Evolutionary conservation across 2,113 vertebrate species (phyloP), one percentile per base, ranked within the genome.

Genomic region (Laterallus jamaicensis): DNA sequence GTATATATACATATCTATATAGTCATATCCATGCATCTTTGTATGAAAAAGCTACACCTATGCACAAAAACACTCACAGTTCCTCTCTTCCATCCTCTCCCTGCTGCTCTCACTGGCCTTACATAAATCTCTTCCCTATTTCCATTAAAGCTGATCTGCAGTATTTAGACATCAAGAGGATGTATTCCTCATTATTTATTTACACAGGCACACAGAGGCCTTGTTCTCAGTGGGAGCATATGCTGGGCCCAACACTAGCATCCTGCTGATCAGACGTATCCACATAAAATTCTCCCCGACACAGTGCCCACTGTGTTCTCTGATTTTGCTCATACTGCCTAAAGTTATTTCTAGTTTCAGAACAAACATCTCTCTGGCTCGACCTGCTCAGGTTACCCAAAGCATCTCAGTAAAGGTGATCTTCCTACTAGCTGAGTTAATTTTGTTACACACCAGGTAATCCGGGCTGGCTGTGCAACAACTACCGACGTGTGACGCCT

Each of bases 151-250:
- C 44, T 92, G 50, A 85, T 42, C 35, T 66, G 64, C 81, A 70
- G 20, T 49, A 49, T 82, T 85, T 44, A 86, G 59, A 31, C 56
- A 56, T 24, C 28, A 75, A 69, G 54, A 59, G 29, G 29, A 58
- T 1, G 1, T 25, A 49, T 92, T 87, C 60, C 62, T 91, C n/a
- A 60, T 85, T 56, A 87, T 82, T 87, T 96, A 93, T 94, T 96
- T 90, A 73, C 35, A 58, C 35, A 73, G 64, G 68, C 28, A 52
- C 31, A 55, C 11, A 59, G 58, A 54, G 54, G 66, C 42, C 40
- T 29, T 0, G 0, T 28, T 89, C 66, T 62, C 50, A 63, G 40
- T 26, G 39, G 68, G 64, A 92, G 18, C 24, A 22, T 39, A 42
- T 20, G 39, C 35, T 86, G 67, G 67, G 70, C 88, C 58, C 56